These are phyloP conservation scores for Oostethus manadensis DNA, from an alignment of 2,113 vertebrate species.

Conservation along the genomic window DNA sequence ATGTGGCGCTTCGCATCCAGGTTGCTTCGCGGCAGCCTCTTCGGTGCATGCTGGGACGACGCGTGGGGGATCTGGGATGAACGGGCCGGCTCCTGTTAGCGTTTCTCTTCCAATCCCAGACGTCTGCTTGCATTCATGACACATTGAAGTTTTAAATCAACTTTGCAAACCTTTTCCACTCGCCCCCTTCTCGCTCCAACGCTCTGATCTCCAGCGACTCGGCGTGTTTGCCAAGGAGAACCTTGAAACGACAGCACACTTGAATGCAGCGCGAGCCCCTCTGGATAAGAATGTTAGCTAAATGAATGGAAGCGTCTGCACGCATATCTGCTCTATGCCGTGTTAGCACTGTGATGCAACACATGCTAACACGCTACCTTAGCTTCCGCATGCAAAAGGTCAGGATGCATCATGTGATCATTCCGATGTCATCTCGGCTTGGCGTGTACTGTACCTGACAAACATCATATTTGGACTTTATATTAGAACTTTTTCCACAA, in stretches of 20 bases:
- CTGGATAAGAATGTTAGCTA: conserved; percentile 23
- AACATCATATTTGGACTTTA: too few relatives aligned
- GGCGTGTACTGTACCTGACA: too few relatives aligned
- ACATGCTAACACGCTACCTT: too few relatives aligned
- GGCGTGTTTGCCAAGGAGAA: conserved; percentile 19
- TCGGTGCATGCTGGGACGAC: conserved; percentile 24
- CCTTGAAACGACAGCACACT: conserved; percentile 1
- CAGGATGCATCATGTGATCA: too few relatives aligned
- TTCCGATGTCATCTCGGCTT: too few relatives aligned
- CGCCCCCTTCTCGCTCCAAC: fast-evolving
- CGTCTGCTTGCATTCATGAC: conserved; percentile 1
- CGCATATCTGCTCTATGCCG: conserved; percentile 6
- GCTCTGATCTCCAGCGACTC: conserved; percentile 3
- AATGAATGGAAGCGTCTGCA: conserved; percentile 42
- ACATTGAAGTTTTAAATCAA: conserved; percentile 14
- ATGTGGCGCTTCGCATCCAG: conserved; percentile 29
- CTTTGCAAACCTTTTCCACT: neutral
- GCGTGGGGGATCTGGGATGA: conserved; percentile 21
- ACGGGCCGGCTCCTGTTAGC: conserved; percentile 22
- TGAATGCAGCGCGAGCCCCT: conserved; percentile 13
- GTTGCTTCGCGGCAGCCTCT: conserved; percentile 36
- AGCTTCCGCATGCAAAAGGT: too few relatives aligned
- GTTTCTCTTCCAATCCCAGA: conserved; percentile 23
- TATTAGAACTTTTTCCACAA: too few relatives aligned
- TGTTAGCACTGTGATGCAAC: too few relatives aligned